Conservation (phyloP, 2,113 vertebrate species). For the Cheirogaleus medius region DNA sequence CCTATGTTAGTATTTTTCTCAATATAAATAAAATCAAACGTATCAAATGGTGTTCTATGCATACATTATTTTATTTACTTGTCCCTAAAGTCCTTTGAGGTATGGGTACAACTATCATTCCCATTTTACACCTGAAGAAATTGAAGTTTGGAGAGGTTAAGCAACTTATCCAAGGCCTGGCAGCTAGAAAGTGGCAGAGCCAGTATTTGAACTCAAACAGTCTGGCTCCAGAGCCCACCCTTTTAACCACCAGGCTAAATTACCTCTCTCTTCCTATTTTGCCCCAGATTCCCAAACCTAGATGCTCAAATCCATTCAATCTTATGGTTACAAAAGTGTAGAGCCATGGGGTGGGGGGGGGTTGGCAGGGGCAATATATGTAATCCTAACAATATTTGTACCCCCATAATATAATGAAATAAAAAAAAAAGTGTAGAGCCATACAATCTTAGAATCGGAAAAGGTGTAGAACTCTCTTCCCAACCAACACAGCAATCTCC, state of each 20-base stretch:
- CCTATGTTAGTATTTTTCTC: conserved; percentile 15
- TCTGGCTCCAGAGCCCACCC: not conserved
- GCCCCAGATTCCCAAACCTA: not conserved
- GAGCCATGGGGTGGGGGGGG: too few species aligned
- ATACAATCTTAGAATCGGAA: not conserved
- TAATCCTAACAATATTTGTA: too few species aligned
- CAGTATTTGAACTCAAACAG: not conserved
- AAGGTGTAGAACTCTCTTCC: not conserved
- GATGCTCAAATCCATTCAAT: not conserved
- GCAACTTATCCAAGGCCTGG: not conserved
- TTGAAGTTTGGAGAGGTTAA: not conserved
- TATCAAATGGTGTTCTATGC: not conserved
- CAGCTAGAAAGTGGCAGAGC: not conserved
- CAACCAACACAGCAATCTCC: not conserved
- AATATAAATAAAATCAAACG: not conserved
- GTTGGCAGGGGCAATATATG: too few species aligned
- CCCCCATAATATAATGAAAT: too few species aligned
- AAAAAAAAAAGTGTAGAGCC: not conserved
- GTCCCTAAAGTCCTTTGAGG: not conserved
- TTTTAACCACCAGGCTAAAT: not conserved
- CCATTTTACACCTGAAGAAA: conserved; percentile 33
- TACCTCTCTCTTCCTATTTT: conserved; percentile 18
- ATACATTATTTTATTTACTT: not conserved
- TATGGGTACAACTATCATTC: not conserved
- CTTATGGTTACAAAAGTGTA: not conserved